Percentiles rank a stretch among this genome's conserved stretches.
phyloP scores from a whole-genome alignment of 1,140 invertebrate species.

The Pentalonia nigronervosa region DNA sequence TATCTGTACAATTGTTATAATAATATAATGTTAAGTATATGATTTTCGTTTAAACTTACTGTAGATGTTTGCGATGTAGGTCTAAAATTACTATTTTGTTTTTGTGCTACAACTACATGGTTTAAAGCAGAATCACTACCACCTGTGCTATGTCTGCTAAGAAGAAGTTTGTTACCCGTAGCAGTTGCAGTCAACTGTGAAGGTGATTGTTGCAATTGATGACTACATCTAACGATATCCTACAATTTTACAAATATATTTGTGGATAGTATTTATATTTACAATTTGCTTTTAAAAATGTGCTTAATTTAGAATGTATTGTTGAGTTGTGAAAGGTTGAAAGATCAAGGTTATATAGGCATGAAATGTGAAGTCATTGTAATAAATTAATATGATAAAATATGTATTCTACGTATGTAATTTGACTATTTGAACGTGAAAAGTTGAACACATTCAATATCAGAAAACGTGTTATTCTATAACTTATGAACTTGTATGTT shows the following conservation, averaged over 20 bases:
- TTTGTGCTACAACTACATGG: constrained; percentile 41
- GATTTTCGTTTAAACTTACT: constrained; percentile 16
- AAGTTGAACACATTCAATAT: not conserved
- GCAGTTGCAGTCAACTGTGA: constrained; percentile 8
- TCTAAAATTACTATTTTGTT: constrained; percentile 17
- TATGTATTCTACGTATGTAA: not conserved
- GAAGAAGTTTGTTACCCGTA: constrained; percentile 18
- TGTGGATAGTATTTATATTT: constrained; percentile 8
- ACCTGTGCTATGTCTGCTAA: constrained; percentile 24
- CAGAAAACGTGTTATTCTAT: not conserved
- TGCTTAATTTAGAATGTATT: not conserved
- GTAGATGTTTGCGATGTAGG: constrained; percentile 8
- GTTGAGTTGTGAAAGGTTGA: not conserved
- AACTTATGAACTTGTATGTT: not conserved
- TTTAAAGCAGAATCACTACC: constrained; percentile 52
- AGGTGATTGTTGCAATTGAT: constrained; percentile 13
- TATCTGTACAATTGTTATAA: not conserved
- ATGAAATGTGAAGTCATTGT: not conserved
- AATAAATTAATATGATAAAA: not conserved
- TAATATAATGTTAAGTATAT: not conserved
- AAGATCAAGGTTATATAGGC: not conserved
- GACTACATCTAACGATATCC: constrained; percentile 38
- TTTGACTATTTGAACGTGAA: not conserved
- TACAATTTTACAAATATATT: constrained; percentile 21
- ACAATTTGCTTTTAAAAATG: not conserved